A percentile compares a stretch with the other conserved stretches of the same genome.
Conservation (phyloP, 2,888 invertebrate species). For the Mythimna albipuncta region DNA sequence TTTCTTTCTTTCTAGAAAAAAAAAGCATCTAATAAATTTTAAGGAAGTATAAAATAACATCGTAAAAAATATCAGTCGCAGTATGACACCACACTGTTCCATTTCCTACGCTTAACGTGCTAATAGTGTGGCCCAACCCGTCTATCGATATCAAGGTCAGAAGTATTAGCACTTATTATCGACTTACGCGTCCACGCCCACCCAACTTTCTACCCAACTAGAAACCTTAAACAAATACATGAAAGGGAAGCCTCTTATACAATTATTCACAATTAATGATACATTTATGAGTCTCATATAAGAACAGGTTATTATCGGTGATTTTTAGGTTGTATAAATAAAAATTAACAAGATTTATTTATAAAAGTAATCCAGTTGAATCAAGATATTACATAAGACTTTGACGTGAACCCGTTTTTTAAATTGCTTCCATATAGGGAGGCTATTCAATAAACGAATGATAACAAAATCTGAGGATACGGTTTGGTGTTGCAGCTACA, state of each 20-base stretch:
- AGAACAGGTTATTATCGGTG: slow-evolving; percentile 32
- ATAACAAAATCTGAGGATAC: too few relatives aligned
- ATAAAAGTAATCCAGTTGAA: background rate
- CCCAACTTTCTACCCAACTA: slow-evolving; percentile 74
- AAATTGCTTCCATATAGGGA: too few relatives aligned
- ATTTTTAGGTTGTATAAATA: background rate
- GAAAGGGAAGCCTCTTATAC: slow-evolving; percentile 75
- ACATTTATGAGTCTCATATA: slow-evolving; percentile 41
- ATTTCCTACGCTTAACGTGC: slow-evolving; percentile 46
- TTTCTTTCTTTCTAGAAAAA: background rate
- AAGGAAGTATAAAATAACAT: background rate
- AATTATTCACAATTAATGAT: slow-evolving; percentile 77
- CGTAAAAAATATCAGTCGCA: slow-evolving; percentile 5
- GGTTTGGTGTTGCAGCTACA: too few relatives aligned
- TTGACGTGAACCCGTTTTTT: too few relatives aligned
- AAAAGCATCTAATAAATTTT: background rate
- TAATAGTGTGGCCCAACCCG: slow-evolving; percentile 68
- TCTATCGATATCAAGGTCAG: slow-evolving; percentile 79
- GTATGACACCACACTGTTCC: slow-evolving; percentile 14
- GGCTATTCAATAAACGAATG: too few relatives aligned
- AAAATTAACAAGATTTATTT: slow-evolving; percentile 1
- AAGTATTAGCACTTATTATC: slow-evolving; percentile 81
- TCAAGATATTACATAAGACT: background rate
- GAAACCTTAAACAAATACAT: slow-evolving; percentile 82
- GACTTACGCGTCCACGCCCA: slow-evolving; percentile 71